Percentiles rank a stretch among this genome's conserved stretches.
These are phyloP conservation scores for Ips typographus DNA, from an alignment of 1,140 invertebrate genomes.

Conservation along the genomic window DNA sequence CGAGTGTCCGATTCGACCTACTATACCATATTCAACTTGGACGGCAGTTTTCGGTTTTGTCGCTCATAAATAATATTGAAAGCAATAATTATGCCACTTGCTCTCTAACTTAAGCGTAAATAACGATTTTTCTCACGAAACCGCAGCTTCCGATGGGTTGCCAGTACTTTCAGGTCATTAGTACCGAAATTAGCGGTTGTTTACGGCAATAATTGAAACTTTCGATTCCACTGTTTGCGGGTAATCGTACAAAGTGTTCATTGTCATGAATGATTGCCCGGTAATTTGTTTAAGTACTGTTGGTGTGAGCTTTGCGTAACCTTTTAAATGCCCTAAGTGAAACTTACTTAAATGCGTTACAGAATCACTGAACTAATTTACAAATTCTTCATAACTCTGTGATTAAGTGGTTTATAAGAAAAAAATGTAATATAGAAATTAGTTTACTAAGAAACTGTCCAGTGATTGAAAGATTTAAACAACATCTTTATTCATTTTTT, in stretches of 20 bases:
- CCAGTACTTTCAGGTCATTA: conserved; percentile 11
- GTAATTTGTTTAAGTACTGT: conserved; percentile 22
- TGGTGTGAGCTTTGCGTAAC: conserved; percentile 19
- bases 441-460: too few species aligned
- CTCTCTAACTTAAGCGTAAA: neutral
- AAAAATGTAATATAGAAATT: too few species aligned
- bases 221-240: conserved; percentile 4
- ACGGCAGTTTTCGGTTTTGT: too few species aligned
- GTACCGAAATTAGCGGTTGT: conserved; percentile 18
- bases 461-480: too few species aligned
- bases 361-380: neutral
- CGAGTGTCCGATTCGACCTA: conserved; percentile 7
- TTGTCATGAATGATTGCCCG: conserved; percentile 19
- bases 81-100: too few species aligned
- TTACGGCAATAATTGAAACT: conserved; percentile 21
- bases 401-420: too few species aligned
- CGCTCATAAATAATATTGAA: too few species aligned
- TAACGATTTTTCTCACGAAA: neutral
- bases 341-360: neutral
- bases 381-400: neutral
- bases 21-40: neutral
- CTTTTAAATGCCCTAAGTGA: conserved; percentile 8
- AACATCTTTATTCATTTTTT: too few species aligned
- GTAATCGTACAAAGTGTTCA: conserved; percentile 17
- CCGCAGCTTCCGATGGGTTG: neutral